phyloP scores from a whole-genome alignment of 1,140 invertebrate genomes.

The Drosophila sproati region DNA sequence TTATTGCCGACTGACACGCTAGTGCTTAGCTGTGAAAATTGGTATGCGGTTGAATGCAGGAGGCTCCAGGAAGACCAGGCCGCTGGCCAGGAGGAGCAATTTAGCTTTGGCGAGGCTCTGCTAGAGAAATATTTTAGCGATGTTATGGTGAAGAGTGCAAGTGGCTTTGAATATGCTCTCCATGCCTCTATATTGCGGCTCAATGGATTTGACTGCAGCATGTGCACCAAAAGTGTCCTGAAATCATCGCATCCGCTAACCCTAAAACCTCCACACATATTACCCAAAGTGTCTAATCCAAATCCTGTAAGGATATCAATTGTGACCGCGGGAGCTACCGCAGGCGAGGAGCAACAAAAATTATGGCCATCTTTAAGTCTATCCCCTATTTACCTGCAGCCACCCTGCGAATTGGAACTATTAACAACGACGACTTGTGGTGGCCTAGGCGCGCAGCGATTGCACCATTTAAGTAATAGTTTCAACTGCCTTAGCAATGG shows the following conservation, averaged over 20 bases:
- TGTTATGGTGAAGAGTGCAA: slow-evolving; percentile 85
- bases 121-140: slow-evolving; percentile 89
- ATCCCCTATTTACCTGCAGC: slow-evolving; percentile 76
- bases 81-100: slow-evolving; percentile 84
- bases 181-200: slow-evolving; percentile 87
- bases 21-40: slow-evolving; percentile 87
- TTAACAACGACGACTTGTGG: neutral
- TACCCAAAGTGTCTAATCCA: slow-evolving; percentile 44
- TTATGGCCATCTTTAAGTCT: slow-evolving; percentile 64
- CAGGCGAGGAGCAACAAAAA: slow-evolving; percentile 42
- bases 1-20: slow-evolving; percentile 86
- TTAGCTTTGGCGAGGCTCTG: slow-evolving; percentile 87
- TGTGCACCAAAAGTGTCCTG: slow-evolving; percentile 78
- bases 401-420: slow-evolving; percentile 51
- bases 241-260: neutral
- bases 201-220: slow-evolving; percentile 85
- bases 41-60: slow-evolving; percentile 88
- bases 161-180: slow-evolving; percentile 85
- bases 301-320: slow-evolving; percentile 60
- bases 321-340: slow-evolving; percentile 8
- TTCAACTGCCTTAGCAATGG: slow-evolving; percentile 73
- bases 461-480: slow-evolving; percentile 68
- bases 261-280: slow-evolving; percentile 28
- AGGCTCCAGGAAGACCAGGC: slow-evolving; percentile 85
- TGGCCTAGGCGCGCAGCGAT: slow-evolving; percentile 45